Base-by-base conservation (phyloP, 2,797 vertebrate genomes). In the Macrochelys suwanniensis region DNA sequence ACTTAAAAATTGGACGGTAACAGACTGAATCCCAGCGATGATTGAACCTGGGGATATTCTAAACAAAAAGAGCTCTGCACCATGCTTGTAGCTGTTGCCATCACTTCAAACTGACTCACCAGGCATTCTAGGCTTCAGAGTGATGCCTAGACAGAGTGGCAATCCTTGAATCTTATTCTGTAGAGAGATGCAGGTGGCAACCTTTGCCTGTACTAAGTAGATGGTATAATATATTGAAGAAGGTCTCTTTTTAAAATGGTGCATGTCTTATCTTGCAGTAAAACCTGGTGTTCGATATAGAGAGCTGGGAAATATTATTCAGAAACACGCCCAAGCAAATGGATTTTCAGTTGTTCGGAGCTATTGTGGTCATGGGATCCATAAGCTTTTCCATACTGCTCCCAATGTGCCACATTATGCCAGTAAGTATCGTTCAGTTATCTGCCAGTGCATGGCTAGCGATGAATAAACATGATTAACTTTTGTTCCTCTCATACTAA, bases 401-500 rank as follows among this genome's bases (percentile, higher is more conserved):
- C 99, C 99, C 92, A 99, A 99, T 0, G 99, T 99, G 92, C 99
- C 99, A 80, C 99, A 99, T 95, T 99, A 99, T 96, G 99, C 99
- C 98, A 99, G 99, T 99, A 97, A 99, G 99, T 99, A 95, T 95
- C 42, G 1, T 23, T 74, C 81, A 53, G 80, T 50, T 88, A n/a
- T 7, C 37, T 50, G 54, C 19, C 23, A 54, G 37, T 45, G 61
- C 65, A 16, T 53, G 71, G 54, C 83, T 88, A 91, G 79, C 15
- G 53, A 4, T 50, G 47, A 89, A 21, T 19, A 47, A 23, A 37
- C 17, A 6, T 3, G 15, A 7, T 77, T 26, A 80, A 37, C 45
- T 83, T 37, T 49, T 89, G 77, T 2, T 80, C 54, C 33, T 76
- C 19, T 47, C 88, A 42, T 89, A n/a, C 17, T 50, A 31, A 26